These are phyloP conservation scores for Bombus haemorrhoidalis DNA, from an alignment of 1,140 invertebrate genomes.

Conservation along the genomic window DNA sequence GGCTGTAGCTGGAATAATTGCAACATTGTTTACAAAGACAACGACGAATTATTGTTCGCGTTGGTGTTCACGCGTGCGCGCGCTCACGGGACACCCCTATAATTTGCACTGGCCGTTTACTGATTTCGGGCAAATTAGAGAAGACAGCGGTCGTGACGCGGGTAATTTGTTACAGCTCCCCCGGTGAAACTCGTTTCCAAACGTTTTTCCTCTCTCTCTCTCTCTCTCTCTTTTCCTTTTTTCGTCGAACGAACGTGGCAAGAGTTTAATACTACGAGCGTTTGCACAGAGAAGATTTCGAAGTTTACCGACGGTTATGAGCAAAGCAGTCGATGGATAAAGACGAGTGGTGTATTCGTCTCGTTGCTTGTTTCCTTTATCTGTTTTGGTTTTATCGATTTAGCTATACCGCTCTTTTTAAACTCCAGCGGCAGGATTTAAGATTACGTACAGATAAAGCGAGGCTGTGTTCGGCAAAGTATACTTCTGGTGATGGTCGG, in stretches of 20 bases:
- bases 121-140: conserved; percentile 33
- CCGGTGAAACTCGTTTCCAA: not conserved
- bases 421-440: too few relatives aligned
- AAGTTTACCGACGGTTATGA: not conserved
- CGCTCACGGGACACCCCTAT: not conserved
- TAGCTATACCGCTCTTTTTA: too few relatives aligned
- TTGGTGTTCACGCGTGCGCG: not conserved
- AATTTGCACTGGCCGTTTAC: conserved; percentile 18
- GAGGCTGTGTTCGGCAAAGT: too few relatives aligned
- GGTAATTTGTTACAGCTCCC: conserved; percentile 24
- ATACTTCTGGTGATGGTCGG: too few relatives aligned
- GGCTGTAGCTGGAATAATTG: conserved; percentile 31
- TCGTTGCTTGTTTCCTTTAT: too few relatives aligned
- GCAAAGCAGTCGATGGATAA: too few relatives aligned
- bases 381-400: too few relatives aligned
- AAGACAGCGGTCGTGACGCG: conserved; percentile 9
- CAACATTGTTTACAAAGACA: conserved; percentile 22
- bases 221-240: not conserved
- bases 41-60: not conserved
- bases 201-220: not conserved
- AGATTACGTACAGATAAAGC: too few relatives aligned
- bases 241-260: not conserved
- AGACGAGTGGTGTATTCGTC: too few relatives aligned
- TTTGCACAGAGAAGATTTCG: not conserved
- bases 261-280: too few relatives aligned